Evolutionary conservation across 2,888 invertebrate genomes (phyloP), one percentile per base, ranked within the genome.

Genomic region (Phasia obesa): DNA sequence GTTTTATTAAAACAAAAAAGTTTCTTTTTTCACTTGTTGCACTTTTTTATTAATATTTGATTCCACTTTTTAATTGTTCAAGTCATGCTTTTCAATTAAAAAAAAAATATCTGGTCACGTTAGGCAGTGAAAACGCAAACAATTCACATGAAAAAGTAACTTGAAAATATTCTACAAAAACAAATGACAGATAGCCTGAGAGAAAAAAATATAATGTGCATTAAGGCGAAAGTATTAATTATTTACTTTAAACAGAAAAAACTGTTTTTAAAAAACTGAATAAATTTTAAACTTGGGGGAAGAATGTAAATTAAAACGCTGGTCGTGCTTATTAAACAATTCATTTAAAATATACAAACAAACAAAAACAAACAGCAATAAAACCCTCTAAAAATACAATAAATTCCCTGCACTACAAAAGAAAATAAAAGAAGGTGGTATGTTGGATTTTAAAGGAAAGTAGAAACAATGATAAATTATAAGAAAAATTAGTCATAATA

Each of bases 141-240:
- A 57, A 57, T 35, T 19, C 9, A 49, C 49, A 65, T 49, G 64
- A 49, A 65, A 62, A 65, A 31, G 49, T 17, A 31, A 35, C 49
- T 49, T 65, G 27, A 19, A 31, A 49, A 49, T 65, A 65, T 49
- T 49, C 64, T 62, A 21, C 49, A 49, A 7, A 31, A 5, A 21
- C n/a, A n/a, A n/a, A n/a, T n/a, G 27, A 25, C 15, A 25, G n/a
- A 47, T n/a, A 53, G 27, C n/a, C 53, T 53, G 6, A 27, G 17
- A 62, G 44, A n/a, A n/a, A n/a, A n/a, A 44, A 47, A 62, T 47
- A 62, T 17, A 62, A 62, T 44, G 47, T 47, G 44, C 62, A 62
- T 62, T 62, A 62, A 62, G 19, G 62, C 62, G 62, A 62, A 62
- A 62, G 62, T 62, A 62, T 62, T 62, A 62, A 27, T 62, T 47